Evolutionary conservation across 2,888 invertebrate genomes (phyloP).

Genomic region (Corythucha ciliata): DNA sequence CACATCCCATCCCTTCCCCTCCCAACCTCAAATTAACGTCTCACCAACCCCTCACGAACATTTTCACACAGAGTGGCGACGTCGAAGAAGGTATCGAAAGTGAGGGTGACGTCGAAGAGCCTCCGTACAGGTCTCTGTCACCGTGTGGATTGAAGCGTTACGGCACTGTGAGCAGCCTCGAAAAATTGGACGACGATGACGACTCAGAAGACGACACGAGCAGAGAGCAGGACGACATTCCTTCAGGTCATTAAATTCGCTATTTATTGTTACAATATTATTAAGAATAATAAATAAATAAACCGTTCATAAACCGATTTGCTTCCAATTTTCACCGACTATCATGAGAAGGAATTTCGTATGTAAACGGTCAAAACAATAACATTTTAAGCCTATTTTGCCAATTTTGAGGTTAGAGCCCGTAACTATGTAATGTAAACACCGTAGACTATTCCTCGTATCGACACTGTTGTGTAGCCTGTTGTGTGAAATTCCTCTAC

Average conservation of each 20-base stretch:
- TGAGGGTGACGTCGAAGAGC: slow-evolving; percentile 53
- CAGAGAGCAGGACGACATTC: slow-evolving; percentile 31
- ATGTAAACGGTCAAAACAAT: no score
- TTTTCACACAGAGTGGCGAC: slow-evolving; percentile 6
- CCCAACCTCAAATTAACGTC: no score
- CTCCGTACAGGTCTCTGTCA: slow-evolving; percentile 58
- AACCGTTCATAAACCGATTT: no score
- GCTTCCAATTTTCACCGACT: no score
- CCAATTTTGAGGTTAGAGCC: no score
- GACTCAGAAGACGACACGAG: slow-evolving; percentile 36
- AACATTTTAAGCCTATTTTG: no score
- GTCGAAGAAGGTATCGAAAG: slow-evolving; percentile 27
- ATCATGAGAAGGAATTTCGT: no score
- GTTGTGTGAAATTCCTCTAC: neutral
- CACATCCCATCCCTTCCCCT: slow-evolving; percentile 3
- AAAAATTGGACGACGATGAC: slow-evolving; percentile 37
- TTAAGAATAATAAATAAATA: no score
- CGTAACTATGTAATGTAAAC: neutral
- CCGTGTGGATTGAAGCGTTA: slow-evolving; percentile 40
- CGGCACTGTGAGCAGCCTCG: slow-evolving; percentile 44
- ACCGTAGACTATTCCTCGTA: neutral
- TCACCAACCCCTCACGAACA: neutral
- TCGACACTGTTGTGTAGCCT: neutral
- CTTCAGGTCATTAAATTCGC: slow-evolving; percentile 32
- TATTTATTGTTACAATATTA: no score